Conservation (phyloP, 2,113 vertebrate genomes). For the Hyperoodon ampullatus region DNA sequence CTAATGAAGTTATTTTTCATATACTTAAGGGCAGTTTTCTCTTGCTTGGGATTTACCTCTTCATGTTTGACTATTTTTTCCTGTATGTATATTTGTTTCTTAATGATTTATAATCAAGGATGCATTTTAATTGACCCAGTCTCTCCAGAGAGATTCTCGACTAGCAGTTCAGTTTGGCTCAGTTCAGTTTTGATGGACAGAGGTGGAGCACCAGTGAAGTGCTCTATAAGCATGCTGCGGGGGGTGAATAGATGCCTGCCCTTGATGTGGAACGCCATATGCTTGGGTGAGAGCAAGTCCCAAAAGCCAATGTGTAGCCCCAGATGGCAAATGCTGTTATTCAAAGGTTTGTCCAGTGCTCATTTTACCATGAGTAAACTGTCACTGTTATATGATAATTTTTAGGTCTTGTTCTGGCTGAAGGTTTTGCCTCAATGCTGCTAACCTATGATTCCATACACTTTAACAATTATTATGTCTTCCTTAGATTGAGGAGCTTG, state of each 20-base stretch:
- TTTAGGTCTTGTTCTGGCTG: neutral
- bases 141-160: neutral
- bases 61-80: neutral
- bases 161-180: neutral
- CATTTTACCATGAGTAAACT: neutral
- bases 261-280: accelerated
- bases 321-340: neutral
- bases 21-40: neutral
- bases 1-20: neutral
- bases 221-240: neutral
- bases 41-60: neutral
- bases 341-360: neutral
- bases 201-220: neutral
- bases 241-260: neutral
- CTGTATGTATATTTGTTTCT: neutral
- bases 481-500: constrained; percentile 93
- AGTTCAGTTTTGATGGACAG: neutral
- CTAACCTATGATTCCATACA: neutral
- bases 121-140: neutral
- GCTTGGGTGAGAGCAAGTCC: neutral
- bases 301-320: neutral
- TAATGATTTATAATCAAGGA: neutral
- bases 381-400: neutral
- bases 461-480: neutral
- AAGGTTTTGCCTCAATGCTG: neutral